Evolutionary conservation across 2,888 invertebrate genomes (phyloP).

Genomic region (Macrophya alboannulata): DNA sequence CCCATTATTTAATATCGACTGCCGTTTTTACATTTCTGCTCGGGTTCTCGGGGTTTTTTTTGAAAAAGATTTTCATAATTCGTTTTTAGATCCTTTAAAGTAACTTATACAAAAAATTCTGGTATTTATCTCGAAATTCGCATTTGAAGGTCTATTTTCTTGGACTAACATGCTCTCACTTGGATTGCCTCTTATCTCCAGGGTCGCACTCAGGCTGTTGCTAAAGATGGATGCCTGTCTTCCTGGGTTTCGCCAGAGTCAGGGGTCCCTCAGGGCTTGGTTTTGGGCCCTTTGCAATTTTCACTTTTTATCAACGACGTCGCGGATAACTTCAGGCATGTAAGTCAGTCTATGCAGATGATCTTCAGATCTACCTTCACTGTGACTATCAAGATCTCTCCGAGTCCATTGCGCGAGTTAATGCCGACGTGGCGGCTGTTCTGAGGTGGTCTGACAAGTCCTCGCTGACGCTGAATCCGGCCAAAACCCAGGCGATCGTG

Average conservation of each 20-base stretch:
- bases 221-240: not conserved
- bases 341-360: not conserved
- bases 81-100: too few relatives aligned
- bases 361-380: not conserved
- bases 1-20: not conserved
- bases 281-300: slow-evolving; percentile 10
- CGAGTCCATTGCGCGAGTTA: not conserved
- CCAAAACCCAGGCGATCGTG: not conserved
- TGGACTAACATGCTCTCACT: too few relatives aligned
- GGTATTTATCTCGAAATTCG: too few relatives aligned
- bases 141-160: too few relatives aligned
- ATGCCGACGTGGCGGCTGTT: not conserved
- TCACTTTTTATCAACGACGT: not conserved
- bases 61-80: too few relatives aligned
- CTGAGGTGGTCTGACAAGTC: not conserved
- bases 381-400: not conserved
- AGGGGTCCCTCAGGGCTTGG: slow-evolving; percentile 17
- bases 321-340: not conserved
- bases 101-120: too few relatives aligned
- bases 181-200: too few relatives aligned
- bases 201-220: not conserved
- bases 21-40: not conserved
- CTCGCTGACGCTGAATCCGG: not conserved
- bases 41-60: too few relatives aligned
- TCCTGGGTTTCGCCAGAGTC: not conserved